Base-by-base conservation (phyloP, 2,888 invertebrate genomes). In the Synergus laeviventris region DNA sequence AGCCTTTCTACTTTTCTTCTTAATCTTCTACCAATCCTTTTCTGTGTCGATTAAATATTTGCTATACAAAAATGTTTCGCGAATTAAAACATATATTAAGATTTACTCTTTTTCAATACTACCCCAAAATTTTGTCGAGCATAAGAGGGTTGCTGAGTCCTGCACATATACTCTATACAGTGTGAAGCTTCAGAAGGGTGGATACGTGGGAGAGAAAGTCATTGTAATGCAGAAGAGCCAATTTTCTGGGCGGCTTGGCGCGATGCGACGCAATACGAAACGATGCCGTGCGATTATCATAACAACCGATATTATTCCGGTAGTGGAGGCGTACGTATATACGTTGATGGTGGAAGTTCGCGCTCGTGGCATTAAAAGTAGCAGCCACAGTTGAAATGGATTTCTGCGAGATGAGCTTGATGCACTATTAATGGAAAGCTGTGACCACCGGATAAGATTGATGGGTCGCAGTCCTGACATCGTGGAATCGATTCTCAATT, bases 191-290 rank as follows among this genome's bases (percentile, higher is more conserved):
- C 76, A 79, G 80, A 77, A 82, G 78, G 83, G 78, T 39, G 16
- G 66, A 16, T 42, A 66, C 45, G 84, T 83, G 86, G 80, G 78
- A 81, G 81, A 78, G 82, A 83, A 87, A 88, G 89, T 90, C 91
- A 91, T 91, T 91, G 91, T 90, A 88, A 91, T 91, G 91, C 90
- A 91, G 91, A 90, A 88, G 90, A 90, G 90, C 89, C 91, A 91
- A 91, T 91, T 90, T 91, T 91, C 91, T 90, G 90, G 90, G 89
- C 90, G 90, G 91, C 90, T 91, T 90, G 90, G 87, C 87, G 87
- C 87, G 89, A 89, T 88, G 87, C 88, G 88, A 86, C 85, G 86
- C 87, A 86, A 87, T 86, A 86, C 87, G 88, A 87, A 84, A 87
- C 88, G 88, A 88, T 88, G 86, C 87, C 83, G 85, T 83, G 85